Percentiles rank a stretch among this genome's conserved stretches.
phyloP scores from a whole-genome alignment of 2,113 vertebrate species.

The Scomber scombrus region DNA sequence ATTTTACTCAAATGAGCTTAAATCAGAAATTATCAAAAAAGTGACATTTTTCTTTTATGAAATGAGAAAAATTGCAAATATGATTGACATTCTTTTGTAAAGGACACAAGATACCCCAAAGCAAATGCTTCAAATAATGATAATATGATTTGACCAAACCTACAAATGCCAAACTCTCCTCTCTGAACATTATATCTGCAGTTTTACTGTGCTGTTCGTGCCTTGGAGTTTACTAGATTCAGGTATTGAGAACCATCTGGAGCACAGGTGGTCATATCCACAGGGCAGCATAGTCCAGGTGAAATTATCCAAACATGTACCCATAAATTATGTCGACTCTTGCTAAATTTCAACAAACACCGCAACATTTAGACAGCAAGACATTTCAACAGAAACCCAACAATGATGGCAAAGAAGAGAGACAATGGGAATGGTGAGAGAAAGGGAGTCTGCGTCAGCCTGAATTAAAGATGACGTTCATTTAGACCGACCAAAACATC shows the following conservation, averaged over 20 bases:
- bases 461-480: slow-evolving; percentile 50
- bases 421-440: slow-evolving; percentile 13
- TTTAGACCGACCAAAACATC: slow-evolving; percentile 49
- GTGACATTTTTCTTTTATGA: not conserved
- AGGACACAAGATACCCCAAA: not conserved
- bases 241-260: slow-evolving; percentile 40
- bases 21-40: not conserved
- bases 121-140: too few species aligned
- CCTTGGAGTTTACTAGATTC: not conserved
- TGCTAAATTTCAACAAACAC: not conserved
- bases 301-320: slow-evolving; percentile 16
- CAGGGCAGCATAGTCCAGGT: not conserved
- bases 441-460: not conserved
- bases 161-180: not conserved
- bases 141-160: not conserved
- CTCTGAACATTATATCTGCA: slow-evolving; percentile 12
- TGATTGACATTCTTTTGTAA: not conserved
- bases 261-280: slow-evolving; percentile 33
- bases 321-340: slow-evolving; percentile 10
- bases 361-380: not conserved
- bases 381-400: slow-evolving; percentile 17
- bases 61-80: not conserved
- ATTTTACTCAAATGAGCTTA: not conserved
- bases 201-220: not conserved
- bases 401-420: not conserved